Conservation (phyloP, 2,113 vertebrate genomes). For the Tetrao urogallus region DNA sequence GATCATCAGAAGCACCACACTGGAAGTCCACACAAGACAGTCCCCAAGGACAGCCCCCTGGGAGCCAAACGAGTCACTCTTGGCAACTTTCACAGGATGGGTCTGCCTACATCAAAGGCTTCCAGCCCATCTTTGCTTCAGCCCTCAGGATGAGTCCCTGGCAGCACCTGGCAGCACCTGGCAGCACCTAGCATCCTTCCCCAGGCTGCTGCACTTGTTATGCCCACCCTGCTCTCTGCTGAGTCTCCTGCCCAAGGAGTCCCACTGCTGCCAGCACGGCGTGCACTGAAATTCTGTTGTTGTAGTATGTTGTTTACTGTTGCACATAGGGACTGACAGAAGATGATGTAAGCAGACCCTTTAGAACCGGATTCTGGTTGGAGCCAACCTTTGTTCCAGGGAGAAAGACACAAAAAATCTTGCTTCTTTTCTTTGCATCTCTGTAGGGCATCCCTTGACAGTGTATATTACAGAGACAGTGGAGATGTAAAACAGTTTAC, state of each 20-base stretch:
- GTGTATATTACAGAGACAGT: rapidly evolving
- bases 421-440: neutral
- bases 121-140: neutral
- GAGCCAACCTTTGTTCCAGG: neutral
- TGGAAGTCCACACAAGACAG: neutral
- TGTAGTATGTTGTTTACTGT: neutral
- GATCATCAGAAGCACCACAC: neutral
- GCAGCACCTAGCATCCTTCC: neutral
- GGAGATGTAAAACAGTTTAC: neutral
- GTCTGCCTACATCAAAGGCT: neutral
- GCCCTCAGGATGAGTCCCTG: too few species aligned
- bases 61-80: neutral
- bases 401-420: neutral
- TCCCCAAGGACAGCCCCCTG: rapidly evolving
- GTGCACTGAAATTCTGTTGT: neutral
- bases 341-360: neutral
- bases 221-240: neutral
- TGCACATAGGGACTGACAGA: neutral
- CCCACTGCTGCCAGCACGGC: neutral
- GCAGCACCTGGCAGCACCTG: too few species aligned
- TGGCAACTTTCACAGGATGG: neutral
- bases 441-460: neutral
- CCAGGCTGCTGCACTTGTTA: rapidly evolving
- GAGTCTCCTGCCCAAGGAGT: neutral
- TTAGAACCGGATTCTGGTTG: neutral